Evolutionary conservation across 1,140 invertebrate genomes (phyloP).

Genomic region (Solen grandis): DNA sequence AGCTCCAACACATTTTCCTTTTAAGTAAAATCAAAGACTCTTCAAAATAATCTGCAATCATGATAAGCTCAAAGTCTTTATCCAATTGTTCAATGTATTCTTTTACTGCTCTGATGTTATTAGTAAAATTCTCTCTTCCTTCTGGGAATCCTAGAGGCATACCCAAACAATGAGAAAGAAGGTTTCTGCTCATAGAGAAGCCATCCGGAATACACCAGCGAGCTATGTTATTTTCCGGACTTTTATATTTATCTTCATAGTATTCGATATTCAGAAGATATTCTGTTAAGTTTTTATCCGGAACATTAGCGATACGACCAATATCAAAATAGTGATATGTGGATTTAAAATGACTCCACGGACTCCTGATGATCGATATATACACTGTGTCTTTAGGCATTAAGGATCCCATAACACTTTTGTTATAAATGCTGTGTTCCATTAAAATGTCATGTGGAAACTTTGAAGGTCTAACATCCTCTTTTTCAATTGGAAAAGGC

Average conservation of each 20-base stretch:
- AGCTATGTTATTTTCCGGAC: constrained; percentile 41
- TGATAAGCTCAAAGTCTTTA: constrained; percentile 81
- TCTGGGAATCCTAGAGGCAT: constrained; percentile 75
- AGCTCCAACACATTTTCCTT: constrained; percentile 82
- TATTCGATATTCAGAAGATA: constrained; percentile 71
- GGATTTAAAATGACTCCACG: constrained; percentile 65
- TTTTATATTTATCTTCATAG: constrained; percentile 73
- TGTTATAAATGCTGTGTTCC: constrained; percentile 68
- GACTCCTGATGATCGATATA: constrained; percentile 66
- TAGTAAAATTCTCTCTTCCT: constrained; percentile 59
- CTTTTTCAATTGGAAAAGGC: constrained; percentile 66
- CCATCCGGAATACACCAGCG: constrained; percentile 74
- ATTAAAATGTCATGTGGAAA: constrained; percentile 65
- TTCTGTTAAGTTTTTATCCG: constrained; percentile 51
- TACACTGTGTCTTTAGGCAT: constrained; percentile 67
- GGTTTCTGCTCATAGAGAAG: constrained; percentile 75
- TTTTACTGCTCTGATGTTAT: constrained; percentile 48
- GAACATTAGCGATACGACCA: constrained; percentile 47
- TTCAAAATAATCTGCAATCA: constrained; percentile 83
- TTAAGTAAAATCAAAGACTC: constrained; percentile 83
- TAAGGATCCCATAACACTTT: constrained; percentile 56
- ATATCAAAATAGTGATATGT: constrained; percentile 64
- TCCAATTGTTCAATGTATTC: constrained; percentile 67
- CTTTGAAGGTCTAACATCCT: constrained; percentile 60
- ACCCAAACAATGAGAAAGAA: constrained; percentile 74